A percentile compares a stretch with the other conserved stretches of the same genome.
Evolutionary conservation across 2,888 invertebrate species (phyloP).

Genomic region (Eutolmus rufibarbis): DNA sequence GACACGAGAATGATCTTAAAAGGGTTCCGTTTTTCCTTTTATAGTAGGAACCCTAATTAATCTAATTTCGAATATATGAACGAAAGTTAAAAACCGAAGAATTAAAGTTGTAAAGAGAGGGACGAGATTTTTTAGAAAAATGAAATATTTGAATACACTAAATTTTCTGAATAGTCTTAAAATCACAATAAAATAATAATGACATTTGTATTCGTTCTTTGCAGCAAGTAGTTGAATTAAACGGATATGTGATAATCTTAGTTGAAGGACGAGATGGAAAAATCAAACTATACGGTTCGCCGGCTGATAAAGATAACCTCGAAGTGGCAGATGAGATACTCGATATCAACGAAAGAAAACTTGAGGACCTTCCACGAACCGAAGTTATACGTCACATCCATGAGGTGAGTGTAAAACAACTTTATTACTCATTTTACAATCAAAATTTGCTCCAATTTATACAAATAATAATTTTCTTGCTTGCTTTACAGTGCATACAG

Average conservation of each 20-base stretch:
- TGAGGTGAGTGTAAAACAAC: conserved; percentile 72
- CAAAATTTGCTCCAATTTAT: not conserved
- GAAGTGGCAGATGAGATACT: conserved; percentile 97
- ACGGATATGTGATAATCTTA: conserved; percentile 93
- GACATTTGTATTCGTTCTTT: not conserved
- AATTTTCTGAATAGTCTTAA: not conserved
- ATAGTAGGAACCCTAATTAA: too few species aligned
- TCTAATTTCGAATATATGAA: too few species aligned
- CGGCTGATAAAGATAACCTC: conserved; percentile 91
- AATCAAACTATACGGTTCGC: conserved; percentile 91
- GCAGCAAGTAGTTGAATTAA: conserved; percentile 80
- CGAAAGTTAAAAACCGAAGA: too few species aligned
- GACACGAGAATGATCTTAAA: too few species aligned
- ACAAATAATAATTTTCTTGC: conserved; percentile 55
- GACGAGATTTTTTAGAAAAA: too few species aligned
- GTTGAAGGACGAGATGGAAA: conserved; percentile 94
- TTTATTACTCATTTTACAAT: not conserved
- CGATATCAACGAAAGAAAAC: conserved; percentile 92
- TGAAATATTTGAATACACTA: too few species aligned
- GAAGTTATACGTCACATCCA: conserved; percentile 95
- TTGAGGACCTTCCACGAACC: conserved; percentile 90
- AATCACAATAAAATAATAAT: not conserved
- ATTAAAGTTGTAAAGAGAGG: too few species aligned
- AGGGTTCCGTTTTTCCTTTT: too few species aligned
- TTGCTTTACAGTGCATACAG: conserved; percentile 83